Base-by-base conservation (phyloP, 1,140 invertebrate genomes). In the Panulirus ornatus region DNA sequence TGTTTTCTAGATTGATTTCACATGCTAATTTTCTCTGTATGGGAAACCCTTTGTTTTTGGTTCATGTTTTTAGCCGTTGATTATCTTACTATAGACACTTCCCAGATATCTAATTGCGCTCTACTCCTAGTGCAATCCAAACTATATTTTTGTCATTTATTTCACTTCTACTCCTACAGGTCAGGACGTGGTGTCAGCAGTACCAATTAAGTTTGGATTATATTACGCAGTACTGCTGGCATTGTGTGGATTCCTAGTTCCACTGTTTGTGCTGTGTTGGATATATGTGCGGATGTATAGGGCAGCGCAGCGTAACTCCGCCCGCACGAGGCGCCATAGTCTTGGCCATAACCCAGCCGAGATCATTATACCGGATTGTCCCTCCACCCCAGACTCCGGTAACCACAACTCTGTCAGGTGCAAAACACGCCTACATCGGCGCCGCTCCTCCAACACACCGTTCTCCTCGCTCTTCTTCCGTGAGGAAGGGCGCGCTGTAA, bases 281-380 rank as follows among this genome's bases (percentile, higher is more conserved):
- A 94, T 95, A 2, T 96, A 96, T 92, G 93, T 94, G 14, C 93
- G 94, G n/a, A 95, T 95, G 94, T 95, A 95, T 92, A 93, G 94
- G 42, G 95, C 95, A 0, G 95, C 95, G 1, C 94, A 94, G 79
- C 93, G 93, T 44, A 96, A 95, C 92, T 95, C 94, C 58, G 94
- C 94, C 88, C 93, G 95, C 40, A 95, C 95, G 5, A 92, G 95
- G 51, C 93, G 95, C 36, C 95, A 95, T 92, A 95, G 95, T 92
- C 93, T 95, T 73, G 93, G 94, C 30, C 93, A 93, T 1, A 93
- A 93, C 81, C 90, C 90, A 11, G 92, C 84, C 16, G 91, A 93
- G 76, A 83, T 92, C 79, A 90, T 93, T 71, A 58, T 92, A 63
- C 88, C 82, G 27, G 91, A 92, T 9, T 92, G 92, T 70, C 89